These are phyloP conservation scores for Atrina japonica DNA, from an alignment of 2,888 invertebrate genomes.

Conservation along the genomic window DNA sequence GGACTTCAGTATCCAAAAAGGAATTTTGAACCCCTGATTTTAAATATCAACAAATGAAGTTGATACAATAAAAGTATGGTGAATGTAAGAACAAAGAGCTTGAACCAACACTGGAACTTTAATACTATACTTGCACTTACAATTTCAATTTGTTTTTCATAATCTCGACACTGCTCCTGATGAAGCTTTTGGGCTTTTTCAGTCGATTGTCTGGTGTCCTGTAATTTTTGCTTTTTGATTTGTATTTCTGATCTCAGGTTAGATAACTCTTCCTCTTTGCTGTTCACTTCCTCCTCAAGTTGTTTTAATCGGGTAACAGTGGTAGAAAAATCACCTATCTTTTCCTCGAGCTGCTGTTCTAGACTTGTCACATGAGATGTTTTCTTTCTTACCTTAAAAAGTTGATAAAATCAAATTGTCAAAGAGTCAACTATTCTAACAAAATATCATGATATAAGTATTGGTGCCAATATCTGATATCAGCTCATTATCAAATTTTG, in stretches of 20 bases:
- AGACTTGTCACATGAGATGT: slow-evolving; percentile 59
- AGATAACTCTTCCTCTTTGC: slow-evolving; percentile 53
- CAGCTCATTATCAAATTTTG: too few relatives aligned
- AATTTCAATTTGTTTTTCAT: slow-evolving; percentile 71
- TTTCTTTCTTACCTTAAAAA: slow-evolving; percentile 67
- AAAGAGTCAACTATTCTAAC: background rate
- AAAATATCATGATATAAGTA: too few relatives aligned
- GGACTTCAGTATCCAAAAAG: too few relatives aligned
- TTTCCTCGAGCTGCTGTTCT: slow-evolving; percentile 70
- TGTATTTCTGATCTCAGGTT: slow-evolving; percentile 58
- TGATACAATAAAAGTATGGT: too few relatives aligned
- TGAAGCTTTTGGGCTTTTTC: slow-evolving; percentile 64
- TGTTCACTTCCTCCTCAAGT: slow-evolving; percentile 62
- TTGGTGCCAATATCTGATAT: too few relatives aligned
- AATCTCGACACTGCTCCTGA: slow-evolving; percentile 68
- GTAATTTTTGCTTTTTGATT: slow-evolving; percentile 47
- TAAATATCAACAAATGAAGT: too few relatives aligned
- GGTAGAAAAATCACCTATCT: slow-evolving; percentile 62
- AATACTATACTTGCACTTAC: slow-evolving; percentile 51
- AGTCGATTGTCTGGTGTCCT: slow-evolving; percentile 41
- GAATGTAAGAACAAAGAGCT: too few relatives aligned
- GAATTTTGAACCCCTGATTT: too few relatives aligned
- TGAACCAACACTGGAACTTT: too few relatives aligned
- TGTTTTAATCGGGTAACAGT: slow-evolving; percentile 62
- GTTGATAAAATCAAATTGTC: background rate